Evolutionary conservation across 1,140 invertebrate genomes (phyloP).

Genomic region (Bicyclus anynana): DNA sequence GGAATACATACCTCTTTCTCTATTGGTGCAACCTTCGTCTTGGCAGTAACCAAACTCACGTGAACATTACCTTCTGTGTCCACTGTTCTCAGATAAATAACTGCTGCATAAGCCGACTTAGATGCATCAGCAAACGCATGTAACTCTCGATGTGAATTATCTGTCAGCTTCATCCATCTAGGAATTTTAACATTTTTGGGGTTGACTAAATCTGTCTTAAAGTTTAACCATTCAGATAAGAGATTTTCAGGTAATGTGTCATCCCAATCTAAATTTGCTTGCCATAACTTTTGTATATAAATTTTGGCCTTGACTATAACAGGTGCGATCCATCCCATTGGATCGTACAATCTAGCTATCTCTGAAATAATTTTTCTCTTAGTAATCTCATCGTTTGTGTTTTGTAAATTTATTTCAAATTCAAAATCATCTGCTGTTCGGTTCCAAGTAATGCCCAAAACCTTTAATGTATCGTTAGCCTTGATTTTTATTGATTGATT

Average conservation of each 20-base stretch:
- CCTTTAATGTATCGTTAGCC: conserved; percentile 23
- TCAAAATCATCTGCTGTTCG: conserved; percentile 18
- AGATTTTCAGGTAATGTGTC: conserved; percentile 23
- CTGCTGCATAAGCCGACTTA: conserved; percentile 30
- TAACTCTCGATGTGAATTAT: conserved; percentile 15
- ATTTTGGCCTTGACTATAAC: conserved; percentile 48
- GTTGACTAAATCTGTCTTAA: conserved; percentile 18
- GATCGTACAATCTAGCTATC: conserved; percentile 47
- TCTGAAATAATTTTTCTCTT: background rate
- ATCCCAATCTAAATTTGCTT: conserved; percentile 40
- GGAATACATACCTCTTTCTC: conserved; percentile 37
- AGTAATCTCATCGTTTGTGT: background rate
- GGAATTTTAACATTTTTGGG: conserved; percentile 26
- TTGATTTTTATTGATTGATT: conserved; percentile 10
- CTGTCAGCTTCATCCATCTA: conserved; percentile 19
- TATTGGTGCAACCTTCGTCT: conserved; percentile 48
- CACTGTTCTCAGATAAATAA: conserved; percentile 27
- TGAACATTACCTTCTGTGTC: background rate
- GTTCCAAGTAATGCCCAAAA: conserved; percentile 27
- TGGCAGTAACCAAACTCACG: conserved; percentile 37
- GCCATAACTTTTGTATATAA: conserved; percentile 53
- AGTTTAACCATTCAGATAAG: conserved; percentile 24
- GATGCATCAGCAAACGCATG: conserved; percentile 38
- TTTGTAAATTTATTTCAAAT: background rate
- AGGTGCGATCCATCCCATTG: conserved; percentile 46